Evolutionary conservation across 2,888 invertebrate species (phyloP).

Genomic region (Crepidodera aurea): DNA sequence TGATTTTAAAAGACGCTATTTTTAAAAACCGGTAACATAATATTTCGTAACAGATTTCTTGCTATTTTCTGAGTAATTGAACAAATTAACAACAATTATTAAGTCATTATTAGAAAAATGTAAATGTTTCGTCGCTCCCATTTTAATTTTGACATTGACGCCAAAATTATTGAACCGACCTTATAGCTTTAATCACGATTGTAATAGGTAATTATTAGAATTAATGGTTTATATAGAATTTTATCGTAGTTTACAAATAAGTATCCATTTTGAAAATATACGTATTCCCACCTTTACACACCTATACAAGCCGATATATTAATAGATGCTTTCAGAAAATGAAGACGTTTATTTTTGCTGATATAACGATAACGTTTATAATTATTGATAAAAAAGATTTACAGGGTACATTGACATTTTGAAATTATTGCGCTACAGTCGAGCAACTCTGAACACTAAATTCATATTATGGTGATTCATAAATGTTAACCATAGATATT

Average conservation of each 20-base stretch:
- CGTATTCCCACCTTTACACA: not conserved
- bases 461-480: too few relatives aligned
- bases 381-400: not conserved
- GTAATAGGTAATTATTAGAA: not conserved
- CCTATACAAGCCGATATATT: not conserved
- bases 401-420: not conserved
- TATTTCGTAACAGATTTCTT: too few relatives aligned
- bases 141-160: not conserved
- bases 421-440: too few relatives aligned
- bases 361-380: not conserved
- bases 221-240: conserved; percentile 4
- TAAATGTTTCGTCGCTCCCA: too few relatives aligned
- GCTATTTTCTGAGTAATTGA: too few relatives aligned
- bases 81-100: too few relatives aligned
- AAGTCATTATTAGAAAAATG: too few relatives aligned
- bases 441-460: too few relatives aligned
- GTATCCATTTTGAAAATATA: not conserved
- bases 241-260: not conserved
- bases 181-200: conserved; percentile 12
- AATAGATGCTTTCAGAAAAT: not conserved
- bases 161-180: not conserved
- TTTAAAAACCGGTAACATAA: too few relatives aligned
- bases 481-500: too few relatives aligned
- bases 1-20: too few relatives aligned
- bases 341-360: not conserved